Evolutionary conservation across 2,113 vertebrate genomes (phyloP).

Genomic region (Pomatorhinus ruficollis): DNA sequence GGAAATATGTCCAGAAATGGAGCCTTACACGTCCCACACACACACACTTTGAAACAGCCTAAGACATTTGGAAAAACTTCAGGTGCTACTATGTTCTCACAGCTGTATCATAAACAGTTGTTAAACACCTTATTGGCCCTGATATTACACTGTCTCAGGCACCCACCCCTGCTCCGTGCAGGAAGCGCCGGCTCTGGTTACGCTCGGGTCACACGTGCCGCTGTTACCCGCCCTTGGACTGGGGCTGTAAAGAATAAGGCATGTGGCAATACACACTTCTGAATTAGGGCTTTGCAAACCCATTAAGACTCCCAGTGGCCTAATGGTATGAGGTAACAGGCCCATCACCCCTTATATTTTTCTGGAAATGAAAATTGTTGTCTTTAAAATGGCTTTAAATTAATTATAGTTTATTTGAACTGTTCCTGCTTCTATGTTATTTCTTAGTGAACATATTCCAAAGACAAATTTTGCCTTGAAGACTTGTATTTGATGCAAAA

Average conservation of each 20-base stretch:
- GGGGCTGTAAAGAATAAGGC: not conserved
- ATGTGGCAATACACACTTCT: not conserved
- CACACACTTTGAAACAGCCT: not conserved
- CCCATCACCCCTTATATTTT: not conserved
- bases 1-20: not conserved
- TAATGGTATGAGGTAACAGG: not conserved
- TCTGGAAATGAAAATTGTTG: not conserved
- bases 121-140: slow-evolving; percentile 34
- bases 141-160: not conserved
- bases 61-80: not conserved
- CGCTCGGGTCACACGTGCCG: not conserved
- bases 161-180: fast-evolving
- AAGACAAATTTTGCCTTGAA: not conserved
- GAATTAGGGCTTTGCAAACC: not conserved
- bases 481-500: not conserved
- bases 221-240: not conserved
- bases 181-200: not conserved
- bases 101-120: slow-evolving; percentile 33
- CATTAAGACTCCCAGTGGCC: not conserved
- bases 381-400: not conserved
- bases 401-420: not conserved
- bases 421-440: not conserved
- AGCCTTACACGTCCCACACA: not conserved
- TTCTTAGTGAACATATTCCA: not conserved
- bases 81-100: not conserved